Percentiles rank a stretch among this genome's conserved stretches.
phyloP scores from a whole-genome alignment of 1,140 invertebrate species.

The Sweltsa coloradensis region DNA sequence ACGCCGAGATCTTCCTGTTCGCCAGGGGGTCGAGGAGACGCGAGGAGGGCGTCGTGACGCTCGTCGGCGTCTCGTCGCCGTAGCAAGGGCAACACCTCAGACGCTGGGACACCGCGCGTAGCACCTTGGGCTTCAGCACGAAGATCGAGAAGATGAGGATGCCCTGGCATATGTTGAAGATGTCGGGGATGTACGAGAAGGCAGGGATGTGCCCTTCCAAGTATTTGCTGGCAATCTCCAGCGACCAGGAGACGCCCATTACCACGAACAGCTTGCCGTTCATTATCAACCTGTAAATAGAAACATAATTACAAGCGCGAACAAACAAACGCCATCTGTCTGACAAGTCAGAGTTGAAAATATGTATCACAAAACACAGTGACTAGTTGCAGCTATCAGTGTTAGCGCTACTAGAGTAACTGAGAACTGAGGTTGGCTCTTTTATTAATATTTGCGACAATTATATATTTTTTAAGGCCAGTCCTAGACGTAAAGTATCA shows the following conservation, averaged over 20 bases:
- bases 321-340: too few species aligned
- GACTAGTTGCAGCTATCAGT: too few species aligned
- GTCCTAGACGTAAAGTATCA: too few species aligned
- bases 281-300: constrained; percentile 43
- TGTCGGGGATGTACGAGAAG: constrained; percentile 42
- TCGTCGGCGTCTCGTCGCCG: background rate
- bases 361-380: too few species aligned
- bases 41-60: background rate
- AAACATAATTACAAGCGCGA: constrained; percentile 6
- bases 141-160: constrained; percentile 8
- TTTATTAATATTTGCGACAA: too few species aligned
- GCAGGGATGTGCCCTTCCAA: constrained; percentile 26
- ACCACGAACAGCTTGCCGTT: constrained; percentile 60
- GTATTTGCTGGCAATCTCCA: constrained; percentile 46
- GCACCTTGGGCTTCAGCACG: constrained; percentile 4
- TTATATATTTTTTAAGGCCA: too few species aligned
- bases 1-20: background rate
- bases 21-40: background rate
- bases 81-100: background rate
- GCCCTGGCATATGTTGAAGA: constrained; percentile 34
- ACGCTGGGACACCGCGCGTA: background rate
- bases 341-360: too few species aligned
- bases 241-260: constrained; percentile 59
- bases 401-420: too few species aligned
- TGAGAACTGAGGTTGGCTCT: too few species aligned